Evolutionary conservation across 2,888 invertebrate genomes (phyloP), one percentile per base, ranked within the genome.

Genomic region (Punctoribates punctum): DNA sequence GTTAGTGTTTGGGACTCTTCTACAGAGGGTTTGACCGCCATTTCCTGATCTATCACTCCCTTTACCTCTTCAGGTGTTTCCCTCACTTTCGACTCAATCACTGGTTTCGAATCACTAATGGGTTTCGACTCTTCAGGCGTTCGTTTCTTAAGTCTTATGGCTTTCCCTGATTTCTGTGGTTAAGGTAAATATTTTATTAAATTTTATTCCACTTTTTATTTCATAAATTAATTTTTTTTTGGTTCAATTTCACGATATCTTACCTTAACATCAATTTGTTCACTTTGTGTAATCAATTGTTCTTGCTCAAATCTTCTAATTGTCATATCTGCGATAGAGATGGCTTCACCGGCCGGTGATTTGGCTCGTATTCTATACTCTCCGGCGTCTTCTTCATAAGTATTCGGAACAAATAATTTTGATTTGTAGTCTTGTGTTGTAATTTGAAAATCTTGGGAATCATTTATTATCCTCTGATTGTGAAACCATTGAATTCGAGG

Each of bases 341-440:
- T 91, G 9, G 93, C 92, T 0, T 92, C 92, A 13, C 96, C 96
- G 73, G 90, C 91, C 73, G 91, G 91, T 84, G 96, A 96, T 84
- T 93, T 92, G 2, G 95, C 95, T 81, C 92, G 88, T 81, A 94
- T 94, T 25, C 92, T 93, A 81, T 93, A 90, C 38, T 90, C 87
- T 29, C 93, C 94, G 76, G 88, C 86, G 80, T 88, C 88, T 83
- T 91, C 89, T 77, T 88, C 86, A 76, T 87, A 88, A 70, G 91
- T 88, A 82, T 90, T 89, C 81, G 90, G 89, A 78, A 94, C 89
- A 79, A 92, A 86, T 25, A 94, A 85, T 76, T 91, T 88, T n/a
- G 93, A 92, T 81, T 89, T 88, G 82, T 93, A 93, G 57, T 89
- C 89, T 82, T 88, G 87, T 17, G 90, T 90, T 11, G 90, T 88